Base-by-base conservation (phyloP, 2,797 vertebrate genomes). In the Lepus townsendii region DNA sequence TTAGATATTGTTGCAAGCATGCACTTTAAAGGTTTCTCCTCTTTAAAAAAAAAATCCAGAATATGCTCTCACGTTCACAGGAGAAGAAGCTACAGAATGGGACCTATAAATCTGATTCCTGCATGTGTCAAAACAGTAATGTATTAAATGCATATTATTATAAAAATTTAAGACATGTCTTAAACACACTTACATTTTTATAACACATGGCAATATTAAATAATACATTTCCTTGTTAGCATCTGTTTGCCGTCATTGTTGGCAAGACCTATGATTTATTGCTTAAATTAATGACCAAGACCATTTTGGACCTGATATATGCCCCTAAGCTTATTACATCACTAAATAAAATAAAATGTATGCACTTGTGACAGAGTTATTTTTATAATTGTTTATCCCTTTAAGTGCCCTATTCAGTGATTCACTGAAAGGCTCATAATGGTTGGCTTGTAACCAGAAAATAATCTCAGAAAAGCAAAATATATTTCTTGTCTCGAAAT, bases 191-290 rank as follows among this genome's bases (percentile, higher is more conserved):
- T 98, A 96, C 78, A 96, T 98, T 98, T 98, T 98, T 98, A 97
- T 98, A 98, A 97, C 95, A 96, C 97, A 92, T 94, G 97, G 96
- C 97, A 97, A 97, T 98, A 98, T 98, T 98, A 98, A 98, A 98
- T 98, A 98, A 98, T 98, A 98, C 96, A 97, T 98, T 98, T 98
- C 97, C 98, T 98, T 98, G 97, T 98, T 98, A 98, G 98, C 98
- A 98, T 98, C 98, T 98, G 98, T 98, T 98, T 98, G 97, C 98
- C 97, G 97, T 98, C 98, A 97, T 97, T 98, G 97, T 98, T 98
- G 98, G 97, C 97, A 98, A 97, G 95, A 95, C 93, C 96, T 97
- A 50, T 98, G 98, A 99, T 98, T 98, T 98, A 98, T 98, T 98
- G 96, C 96, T 97, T 97, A 98, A 98, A 98, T 98, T 98, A 98